Percentiles rank a stretch among this genome's conserved stretches.
phyloP scores from a whole-genome alignment of 2,888 invertebrate species.

The Tyria jacobaeae region DNA sequence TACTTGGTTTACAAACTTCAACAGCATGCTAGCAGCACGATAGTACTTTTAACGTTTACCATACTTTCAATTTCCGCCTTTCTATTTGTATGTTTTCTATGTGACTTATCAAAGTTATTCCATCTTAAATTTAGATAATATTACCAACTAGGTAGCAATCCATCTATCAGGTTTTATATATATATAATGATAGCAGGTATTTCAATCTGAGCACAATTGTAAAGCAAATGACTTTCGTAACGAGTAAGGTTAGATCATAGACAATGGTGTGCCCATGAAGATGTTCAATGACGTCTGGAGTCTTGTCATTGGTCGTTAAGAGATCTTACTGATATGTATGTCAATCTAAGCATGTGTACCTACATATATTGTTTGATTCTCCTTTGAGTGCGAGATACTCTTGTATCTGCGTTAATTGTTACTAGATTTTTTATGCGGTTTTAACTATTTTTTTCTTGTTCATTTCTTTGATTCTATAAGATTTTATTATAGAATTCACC shows the following conservation, averaged over 20 bases:
- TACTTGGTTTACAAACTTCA: no score
- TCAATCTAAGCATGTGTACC: slow-evolving; percentile 2
- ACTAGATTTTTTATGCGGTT: background rate
- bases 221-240: slow-evolving; percentile 42
- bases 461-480: no score
- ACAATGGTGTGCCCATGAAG: slow-evolving; percentile 50
- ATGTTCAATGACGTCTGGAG: slow-evolving; percentile 48
- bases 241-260: slow-evolving; percentile 43
- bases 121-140: background rate
- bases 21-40: no score
- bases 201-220: slow-evolving; percentile 23
- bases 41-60: no score
- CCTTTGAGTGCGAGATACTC: background rate
- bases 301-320: slow-evolving; percentile 37
- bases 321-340: slow-evolving; percentile 4
- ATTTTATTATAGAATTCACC: no score
- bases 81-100: no score
- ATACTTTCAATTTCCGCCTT: no score
- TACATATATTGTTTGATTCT: slow-evolving; percentile 5
- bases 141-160: background rate
- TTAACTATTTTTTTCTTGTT: no score
- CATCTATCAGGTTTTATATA: background rate
- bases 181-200: slow-evolving; percentile 18
- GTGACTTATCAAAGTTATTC: background rate
- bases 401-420: background rate